A percentile compares a stretch with the other conserved stretches of the same genome.
These are phyloP conservation scores for Papilio glaucus DNA, from an alignment of 1,140 invertebrate species.

Conservation along the genomic window DNA sequence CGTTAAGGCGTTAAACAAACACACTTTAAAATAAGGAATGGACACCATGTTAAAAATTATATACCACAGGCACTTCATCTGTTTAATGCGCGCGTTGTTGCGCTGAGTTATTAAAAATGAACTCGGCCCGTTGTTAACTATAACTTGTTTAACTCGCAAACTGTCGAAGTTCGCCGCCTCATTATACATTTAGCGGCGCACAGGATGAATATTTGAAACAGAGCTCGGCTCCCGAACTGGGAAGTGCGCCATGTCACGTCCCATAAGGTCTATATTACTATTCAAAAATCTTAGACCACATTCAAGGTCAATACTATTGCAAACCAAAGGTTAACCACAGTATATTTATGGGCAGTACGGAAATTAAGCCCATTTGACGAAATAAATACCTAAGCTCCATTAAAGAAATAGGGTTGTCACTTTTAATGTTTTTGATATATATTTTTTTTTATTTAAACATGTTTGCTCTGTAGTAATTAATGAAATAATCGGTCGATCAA, in stretches of 20 bases:
- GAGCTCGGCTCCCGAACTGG: background rate
- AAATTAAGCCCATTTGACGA: too few relatives aligned
- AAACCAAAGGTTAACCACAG: background rate
- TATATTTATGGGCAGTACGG: too few relatives aligned
- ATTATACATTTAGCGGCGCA: constrained; percentile 49
- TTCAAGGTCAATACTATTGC: background rate
- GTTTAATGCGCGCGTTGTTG: background rate
- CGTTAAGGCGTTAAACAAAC: too few relatives aligned
- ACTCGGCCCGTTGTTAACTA: constrained; percentile 52
- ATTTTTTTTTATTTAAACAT: too few relatives aligned
- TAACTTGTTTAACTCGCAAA: constrained; percentile 53
- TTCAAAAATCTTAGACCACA: background rate
- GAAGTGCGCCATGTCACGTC: background rate
- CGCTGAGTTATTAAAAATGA: constrained; percentile 50
- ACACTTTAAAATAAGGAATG: too few relatives aligned
- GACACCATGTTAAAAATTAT: constrained; percentile 32
- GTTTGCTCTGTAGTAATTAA: too few relatives aligned
- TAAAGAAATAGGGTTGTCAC: too few relatives aligned
- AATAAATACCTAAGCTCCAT: too few relatives aligned
- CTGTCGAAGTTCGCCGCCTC: constrained; percentile 47
- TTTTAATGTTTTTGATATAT: too few relatives aligned
- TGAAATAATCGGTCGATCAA: too few relatives aligned
- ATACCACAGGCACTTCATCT: background rate
- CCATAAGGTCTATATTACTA: background rate
- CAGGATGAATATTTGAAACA: constrained; percentile 49